Evolutionary conservation across 2,797 vertebrate genomes (phyloP).

Genomic region (Taenioides sp.): DNA sequence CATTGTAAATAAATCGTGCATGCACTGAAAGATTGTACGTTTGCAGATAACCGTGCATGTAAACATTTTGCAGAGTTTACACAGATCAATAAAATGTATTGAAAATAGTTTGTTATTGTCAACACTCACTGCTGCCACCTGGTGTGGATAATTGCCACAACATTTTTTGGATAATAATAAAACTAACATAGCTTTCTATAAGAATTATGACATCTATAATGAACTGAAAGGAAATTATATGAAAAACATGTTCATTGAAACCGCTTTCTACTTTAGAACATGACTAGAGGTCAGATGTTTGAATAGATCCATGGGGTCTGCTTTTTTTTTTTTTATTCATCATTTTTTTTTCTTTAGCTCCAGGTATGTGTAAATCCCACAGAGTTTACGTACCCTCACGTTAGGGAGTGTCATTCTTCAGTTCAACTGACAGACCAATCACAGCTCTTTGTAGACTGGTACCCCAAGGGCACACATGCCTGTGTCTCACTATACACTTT

Average conservation of each 20-base stretch:
- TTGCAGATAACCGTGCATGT: conserved; percentile 88
- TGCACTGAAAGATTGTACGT: conserved; percentile 81
- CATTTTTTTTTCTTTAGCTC: no score
- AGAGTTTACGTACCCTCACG: neutral
- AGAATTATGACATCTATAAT: no score
- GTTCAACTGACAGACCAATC: conserved; percentile 34
- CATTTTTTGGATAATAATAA: neutral
- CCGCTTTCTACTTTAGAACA: no score
- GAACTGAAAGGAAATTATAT: no score
- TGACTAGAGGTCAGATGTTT: no score
- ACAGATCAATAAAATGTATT: conserved; percentile 78
- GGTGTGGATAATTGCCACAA: neutral
- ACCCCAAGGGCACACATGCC: conserved; percentile 1
- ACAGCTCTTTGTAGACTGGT: neutral
- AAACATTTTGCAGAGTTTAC: conserved; percentile 84
- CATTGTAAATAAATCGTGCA: conserved; percentile 87
- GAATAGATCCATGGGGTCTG: no score
- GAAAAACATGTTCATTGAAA: no score
- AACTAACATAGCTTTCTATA: no score
- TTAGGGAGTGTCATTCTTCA: conserved; percentile 16
- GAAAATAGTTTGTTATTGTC: conserved; percentile 33
- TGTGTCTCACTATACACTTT: neutral
- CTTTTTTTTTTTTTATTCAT: no score
- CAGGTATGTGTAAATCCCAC: neutral
- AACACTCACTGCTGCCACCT: neutral